Conservation (phyloP, 2,113 vertebrate species). For the Symphodus melops region DNA sequence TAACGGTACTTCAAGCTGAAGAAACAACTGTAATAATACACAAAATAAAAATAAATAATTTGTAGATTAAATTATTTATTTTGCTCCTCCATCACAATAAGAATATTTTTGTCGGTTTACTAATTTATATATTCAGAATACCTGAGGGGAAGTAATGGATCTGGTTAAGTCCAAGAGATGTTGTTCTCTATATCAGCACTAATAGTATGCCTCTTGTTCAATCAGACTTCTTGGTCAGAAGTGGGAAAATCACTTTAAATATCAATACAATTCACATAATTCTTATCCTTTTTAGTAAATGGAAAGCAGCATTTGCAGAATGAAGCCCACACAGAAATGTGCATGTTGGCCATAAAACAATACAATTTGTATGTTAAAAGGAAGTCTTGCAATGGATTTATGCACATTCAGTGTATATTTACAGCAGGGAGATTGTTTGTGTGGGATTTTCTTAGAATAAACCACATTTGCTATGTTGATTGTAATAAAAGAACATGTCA, state of each 20-base stretch:
- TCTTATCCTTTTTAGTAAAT: not conserved
- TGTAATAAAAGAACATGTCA: not conserved
- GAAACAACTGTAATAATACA: no score
- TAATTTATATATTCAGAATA: no score
- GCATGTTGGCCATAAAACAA: not conserved
- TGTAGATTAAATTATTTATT: no score
- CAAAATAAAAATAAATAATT: no score
- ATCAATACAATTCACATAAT: not conserved
- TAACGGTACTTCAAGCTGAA: no score
- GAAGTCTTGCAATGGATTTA: not conserved
- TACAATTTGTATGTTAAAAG: not conserved
- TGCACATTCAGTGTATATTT: not conserved
- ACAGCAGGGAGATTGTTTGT: not conserved
- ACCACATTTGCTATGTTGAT: not conserved
- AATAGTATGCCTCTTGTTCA: no score
- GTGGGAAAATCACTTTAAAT: not conserved
- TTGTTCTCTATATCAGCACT: no score
- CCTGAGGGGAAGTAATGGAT: no score
- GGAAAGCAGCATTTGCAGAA: not conserved
- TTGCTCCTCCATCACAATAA: no score
- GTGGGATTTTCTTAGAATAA: not conserved
- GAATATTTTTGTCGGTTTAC: no score
- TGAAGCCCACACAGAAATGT: not conserved
- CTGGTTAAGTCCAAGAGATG: no score
- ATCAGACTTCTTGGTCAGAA: no score